Base-by-base conservation (phyloP, 2,888 invertebrate genomes). In the Tiliacea aurago region DNA sequence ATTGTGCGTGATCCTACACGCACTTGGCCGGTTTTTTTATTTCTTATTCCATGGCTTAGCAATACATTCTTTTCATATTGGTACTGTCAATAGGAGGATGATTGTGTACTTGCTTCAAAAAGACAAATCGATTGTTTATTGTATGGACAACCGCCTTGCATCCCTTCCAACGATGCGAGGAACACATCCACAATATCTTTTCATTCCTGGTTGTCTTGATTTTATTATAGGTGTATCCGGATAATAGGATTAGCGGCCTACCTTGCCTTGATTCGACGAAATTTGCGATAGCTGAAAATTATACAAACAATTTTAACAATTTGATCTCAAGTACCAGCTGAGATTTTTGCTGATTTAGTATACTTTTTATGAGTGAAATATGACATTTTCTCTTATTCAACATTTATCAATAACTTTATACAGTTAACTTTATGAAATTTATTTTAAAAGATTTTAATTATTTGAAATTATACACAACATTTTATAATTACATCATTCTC, bases 81-180 rank as follows among this genome's bases (percentile, higher is more conserved):
- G 51, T 33, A 51, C 51, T 33, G n/a, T 51, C 18, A 15, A 53
- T n/a, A 13, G 73, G 56, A 15, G 47, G n/a, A 41, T 79, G 79
- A 33, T 66, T 74, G 41, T 79, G 79, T 7, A 47, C 7, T 28
- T 47, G 28, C 23, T 45, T 74, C 28, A 18, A 18, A 4, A n/a
- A 56, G 18, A 70, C 18, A 43, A 79, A 70, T 0, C 49, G 13
- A 13, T 68, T 64, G 5, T 64, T 61, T n/a, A 73, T 7, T 13
- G 74, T 74, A 15, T 78, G 37, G 7, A 78, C 43, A 2, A 65
- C n/a, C 33, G 78, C 78, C 5, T 62, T 80, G 41, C 78, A 78
- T 15, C 69, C 75, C n/a, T 28, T 80, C 9, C 11, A 58, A 13
- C 66, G 65, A 11, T 78, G 58, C 11, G 72, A 59, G 6, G 78